Base-by-base conservation (phyloP, 2,113 vertebrate species). In the Etia nguti region DNA sequence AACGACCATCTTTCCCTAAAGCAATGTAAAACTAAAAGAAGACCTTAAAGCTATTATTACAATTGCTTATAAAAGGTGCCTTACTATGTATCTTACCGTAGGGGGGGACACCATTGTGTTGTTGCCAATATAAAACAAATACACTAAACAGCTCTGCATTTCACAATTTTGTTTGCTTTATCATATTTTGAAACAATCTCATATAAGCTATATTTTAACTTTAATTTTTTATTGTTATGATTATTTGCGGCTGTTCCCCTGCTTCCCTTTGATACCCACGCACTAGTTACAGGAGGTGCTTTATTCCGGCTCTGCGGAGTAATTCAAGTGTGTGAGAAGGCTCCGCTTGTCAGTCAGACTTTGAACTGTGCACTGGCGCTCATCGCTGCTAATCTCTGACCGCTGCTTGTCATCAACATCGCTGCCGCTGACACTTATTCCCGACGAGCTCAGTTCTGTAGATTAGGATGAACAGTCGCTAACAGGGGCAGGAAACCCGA, bases 271-370 rank as follows among this genome's bases (percentile, higher is more conserved):
- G 34, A 80, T 73, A 36, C 24, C 15, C 2, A 62, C 83, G 95
- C 92, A 94, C 95, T 96, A 95, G 88, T 96, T 96, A 73, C 91
- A 46, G 86, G 38, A 77, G 59, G 60, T 68, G 26, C 82, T 77
- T 79, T 29, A 77, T 50, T 92, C 81, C 87, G 90, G 85, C 59
- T 59, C 92, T 92, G 97, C 97, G 98, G 95, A 98, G 95, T 97
- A 93, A 97, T 98, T 92, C 91, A 54, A 80, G 93, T 89, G 91
- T 94, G 98, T 97, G 96, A 96, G 96, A 85, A 96, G 97, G 97
- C 97, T 90, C 86, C 82, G 95, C 97, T 94, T 97, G 97, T 98
- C 97, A 97, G 96, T 97, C 97, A 98, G 96, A 96, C 96, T 97
- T 96, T 94, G 96, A 96, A 96, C 97, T 89, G 96, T 91, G 95